A percentile compares a stretch with the other conserved stretches of the same genome.
Evolutionary conservation across 2,113 vertebrate species (phyloP).

Genomic region (Lampris incognitus): DNA sequence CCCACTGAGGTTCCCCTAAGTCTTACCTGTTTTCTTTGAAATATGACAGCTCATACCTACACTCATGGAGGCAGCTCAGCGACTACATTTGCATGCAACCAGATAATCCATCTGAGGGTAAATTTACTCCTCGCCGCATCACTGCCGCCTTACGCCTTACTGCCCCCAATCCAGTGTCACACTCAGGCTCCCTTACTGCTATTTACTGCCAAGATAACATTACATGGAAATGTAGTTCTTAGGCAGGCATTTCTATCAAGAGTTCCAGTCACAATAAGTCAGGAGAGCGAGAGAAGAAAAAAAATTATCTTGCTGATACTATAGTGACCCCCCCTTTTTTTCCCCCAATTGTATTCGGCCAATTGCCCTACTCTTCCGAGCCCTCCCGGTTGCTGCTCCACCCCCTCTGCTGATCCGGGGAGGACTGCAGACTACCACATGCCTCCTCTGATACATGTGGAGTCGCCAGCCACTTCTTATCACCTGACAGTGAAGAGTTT

Average conservation of each 20-base stretch:
- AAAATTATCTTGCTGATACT: too few species aligned
- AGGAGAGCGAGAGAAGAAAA: too few species aligned
- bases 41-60: slow-evolving; percentile 59
- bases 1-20: slow-evolving; percentile 47
- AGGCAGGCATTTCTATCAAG: slow-evolving; percentile 60
- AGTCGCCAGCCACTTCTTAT: too few species aligned
- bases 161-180: background rate
- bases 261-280: slow-evolving; percentile 62
- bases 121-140: slow-evolving; percentile 31
- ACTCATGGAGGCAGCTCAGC: slow-evolving; percentile 25
- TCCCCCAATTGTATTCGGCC: too few species aligned
- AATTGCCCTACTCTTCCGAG: too few species aligned
- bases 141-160: background rate
- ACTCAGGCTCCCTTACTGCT: slow-evolving; percentile 20
- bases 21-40: slow-evolving; percentile 41
- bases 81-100: slow-evolving; percentile 40
- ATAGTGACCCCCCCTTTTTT: too few species aligned
- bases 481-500: too few species aligned
- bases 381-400: too few species aligned
- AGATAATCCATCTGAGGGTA: slow-evolving; percentile 50
- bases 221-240: slow-evolving; percentile 50
- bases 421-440: too few species aligned
- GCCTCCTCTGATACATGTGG: too few species aligned
- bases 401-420: too few species aligned
- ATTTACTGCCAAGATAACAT: slow-evolving; percentile 48